Evolutionary conservation across 2,113 vertebrate species (phyloP), one percentile per base, ranked within the genome.

Genomic region (Silurus asotus): DNA sequence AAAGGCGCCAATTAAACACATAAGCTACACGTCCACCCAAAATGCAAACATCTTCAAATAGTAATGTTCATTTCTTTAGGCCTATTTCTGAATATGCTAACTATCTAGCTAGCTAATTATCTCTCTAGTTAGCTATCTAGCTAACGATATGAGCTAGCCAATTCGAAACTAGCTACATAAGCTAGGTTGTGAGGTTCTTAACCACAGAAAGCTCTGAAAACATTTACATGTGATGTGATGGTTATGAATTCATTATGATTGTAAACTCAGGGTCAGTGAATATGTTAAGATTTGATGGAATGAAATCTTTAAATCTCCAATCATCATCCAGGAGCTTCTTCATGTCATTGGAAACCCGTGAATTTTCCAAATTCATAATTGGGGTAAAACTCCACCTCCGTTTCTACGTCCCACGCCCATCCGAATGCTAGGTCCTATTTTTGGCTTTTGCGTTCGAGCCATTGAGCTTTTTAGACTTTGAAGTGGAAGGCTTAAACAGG

Each of bases 401-500:
- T 23, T 13, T 86, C 79, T 15, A 61, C 49, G 5, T 62, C 79
- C 17, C 79, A 10, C 59, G 10, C 59, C 58, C 75, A 51, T 28
- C 49, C 69, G 8, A 87, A 72, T 62, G 67, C 58, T 25, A 56
- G 83, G 74, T 59, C 75, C 80, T 81, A 89, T 83, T 87, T 79
- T 86, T 88, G 87, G 81, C 84, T 83, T 37, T 69, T 84, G 74
- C 56, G 77, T 83, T 89, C 61, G 55, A 88, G 88, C 87, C 86
- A 72, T 81, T 59, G 61, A 25, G 69, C 55, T 23, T 86, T 84
- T 58, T 25, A 86, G 69, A 62, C 88, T 89, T 89, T 88, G 88
- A 87, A 87, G 85, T 81, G 20, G n/a, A 45, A 78, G 65, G 87
- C 82, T 88, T 85, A 90, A 72, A 87, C 75, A 85, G 81, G 87